Conservation (phyloP, 2,797 vertebrate species). For the Rhynchonycteris naso region DNA sequence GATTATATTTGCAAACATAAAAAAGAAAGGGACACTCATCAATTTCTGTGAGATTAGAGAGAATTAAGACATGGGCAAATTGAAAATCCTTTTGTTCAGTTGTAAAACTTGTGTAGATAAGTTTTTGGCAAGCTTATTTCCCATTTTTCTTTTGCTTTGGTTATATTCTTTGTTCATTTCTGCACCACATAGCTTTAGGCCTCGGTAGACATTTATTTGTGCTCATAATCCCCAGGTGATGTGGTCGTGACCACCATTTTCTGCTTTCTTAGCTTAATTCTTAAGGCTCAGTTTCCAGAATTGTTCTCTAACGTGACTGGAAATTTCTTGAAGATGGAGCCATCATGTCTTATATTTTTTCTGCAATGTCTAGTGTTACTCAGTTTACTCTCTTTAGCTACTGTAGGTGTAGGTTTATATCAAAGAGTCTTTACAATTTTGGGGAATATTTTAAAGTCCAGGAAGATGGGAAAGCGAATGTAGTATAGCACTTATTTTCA, state of each 20-base stretch:
- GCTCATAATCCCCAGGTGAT: neutral
- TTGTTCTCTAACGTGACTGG: neutral
- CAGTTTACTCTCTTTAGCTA: neutral
- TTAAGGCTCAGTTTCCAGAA: neutral
- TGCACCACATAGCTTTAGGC: neutral
- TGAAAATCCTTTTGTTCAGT: constrained; percentile 20
- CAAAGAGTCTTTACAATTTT: neutral
- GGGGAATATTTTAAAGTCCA: neutral
- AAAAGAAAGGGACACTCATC: neutral
- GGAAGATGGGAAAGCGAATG: neutral
- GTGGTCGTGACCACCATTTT: neutral
- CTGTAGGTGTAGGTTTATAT: neutral
- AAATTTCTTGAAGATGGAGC: neutral
- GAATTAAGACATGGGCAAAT: neutral
- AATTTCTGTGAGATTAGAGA: neutral
- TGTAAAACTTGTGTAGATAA: neutral
- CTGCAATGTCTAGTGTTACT: neutral
- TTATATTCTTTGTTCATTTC: neutral
- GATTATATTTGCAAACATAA: neutral
- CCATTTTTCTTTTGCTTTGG: neutral
- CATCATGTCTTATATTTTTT: neutral
- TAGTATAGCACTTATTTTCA: constrained; percentile 37
- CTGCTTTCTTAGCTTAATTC: neutral
- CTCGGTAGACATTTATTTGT: neutral
- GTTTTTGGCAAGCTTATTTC: constrained; percentile 9